A percentile compares a stretch with the other conserved stretches of the same genome.
Conservation (phyloP, 2,797 vertebrate genomes). For the Pangasius larnaudii region DNA sequence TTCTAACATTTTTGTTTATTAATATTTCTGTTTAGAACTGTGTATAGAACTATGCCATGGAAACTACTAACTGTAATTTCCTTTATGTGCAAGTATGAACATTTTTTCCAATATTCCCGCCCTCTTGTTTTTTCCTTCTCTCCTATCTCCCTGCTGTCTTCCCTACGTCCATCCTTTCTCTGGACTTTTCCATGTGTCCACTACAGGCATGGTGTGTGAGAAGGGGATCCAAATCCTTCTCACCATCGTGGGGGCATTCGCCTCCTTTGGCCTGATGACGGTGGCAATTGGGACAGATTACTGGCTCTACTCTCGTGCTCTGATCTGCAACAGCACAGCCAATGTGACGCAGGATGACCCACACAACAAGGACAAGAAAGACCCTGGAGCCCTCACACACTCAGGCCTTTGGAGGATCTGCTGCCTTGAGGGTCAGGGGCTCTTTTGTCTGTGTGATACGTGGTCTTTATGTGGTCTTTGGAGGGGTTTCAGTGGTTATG, state of each 20-base stretch:
- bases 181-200: background rate
- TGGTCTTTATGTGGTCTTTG: background rate
- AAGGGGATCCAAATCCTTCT: slow-evolving; percentile 92
- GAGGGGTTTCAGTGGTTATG: background rate
- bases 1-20: background rate
- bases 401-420: slow-evolving; percentile 95
- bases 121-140: too few species aligned
- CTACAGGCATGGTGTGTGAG: slow-evolving; percentile 88
- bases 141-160: background rate
- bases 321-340: slow-evolving; percentile 91
- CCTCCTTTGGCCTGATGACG: slow-evolving; percentile 94
- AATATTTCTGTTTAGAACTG: background rate
- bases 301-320: slow-evolving; percentile 92
- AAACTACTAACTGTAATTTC: background rate
- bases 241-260: slow-evolving; percentile 93
- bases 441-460: slow-evolving; percentile 37
- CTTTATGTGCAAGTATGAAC: background rate
- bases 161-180: background rate
- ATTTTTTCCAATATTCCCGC: background rate
- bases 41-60: background rate
- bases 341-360: slow-evolving; percentile 84
- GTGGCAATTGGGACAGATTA: slow-evolving; percentile 95
- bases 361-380: slow-evolving; percentile 87
- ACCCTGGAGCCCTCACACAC: slow-evolving; percentile 91
- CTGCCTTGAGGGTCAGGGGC: slow-evolving; percentile 87